Evolutionary conservation across 2,888 invertebrate species (phyloP).

Genomic region (Cantharis lateralis): DNA sequence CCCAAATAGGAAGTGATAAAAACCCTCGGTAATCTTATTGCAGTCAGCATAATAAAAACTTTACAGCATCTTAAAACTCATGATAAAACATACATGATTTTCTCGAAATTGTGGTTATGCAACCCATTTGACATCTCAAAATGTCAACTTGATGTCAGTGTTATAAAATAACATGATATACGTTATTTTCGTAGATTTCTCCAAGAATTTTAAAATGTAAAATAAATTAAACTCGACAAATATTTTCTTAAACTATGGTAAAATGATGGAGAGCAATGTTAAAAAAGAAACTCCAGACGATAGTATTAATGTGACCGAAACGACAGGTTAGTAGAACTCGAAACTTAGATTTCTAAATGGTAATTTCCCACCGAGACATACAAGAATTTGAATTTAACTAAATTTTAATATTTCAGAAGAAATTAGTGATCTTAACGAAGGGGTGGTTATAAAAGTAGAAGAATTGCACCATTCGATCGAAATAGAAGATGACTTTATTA

Average conservation of each 20-base stretch:
- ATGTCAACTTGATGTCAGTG: too few species aligned
- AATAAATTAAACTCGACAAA: neutral
- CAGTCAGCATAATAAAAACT: neutral
- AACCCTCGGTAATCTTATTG: neutral
- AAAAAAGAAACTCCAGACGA: neutral
- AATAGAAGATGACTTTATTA: neutral
- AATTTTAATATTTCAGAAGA: neutral
- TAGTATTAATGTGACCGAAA: neutral
- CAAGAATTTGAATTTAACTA: too few species aligned
- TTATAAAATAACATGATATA: neutral
- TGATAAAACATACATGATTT: neutral
- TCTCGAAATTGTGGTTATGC: neutral
- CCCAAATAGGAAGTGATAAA: neutral
- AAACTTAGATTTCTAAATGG: neutral
- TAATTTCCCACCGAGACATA: neutral
- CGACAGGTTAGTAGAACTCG: neutral
- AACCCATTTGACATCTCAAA: neutral
- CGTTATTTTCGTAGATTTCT: neutral
- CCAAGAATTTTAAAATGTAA: neutral
- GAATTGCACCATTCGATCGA: neutral
- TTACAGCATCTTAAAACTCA: neutral
- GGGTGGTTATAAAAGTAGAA: neutral
- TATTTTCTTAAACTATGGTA: neutral
- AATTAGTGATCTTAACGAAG: neutral
- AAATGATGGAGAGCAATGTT: neutral